These are phyloP conservation scores for Tinamus major DNA, from an alignment of 2,797 vertebrate species.

Conservation along the genomic window DNA sequence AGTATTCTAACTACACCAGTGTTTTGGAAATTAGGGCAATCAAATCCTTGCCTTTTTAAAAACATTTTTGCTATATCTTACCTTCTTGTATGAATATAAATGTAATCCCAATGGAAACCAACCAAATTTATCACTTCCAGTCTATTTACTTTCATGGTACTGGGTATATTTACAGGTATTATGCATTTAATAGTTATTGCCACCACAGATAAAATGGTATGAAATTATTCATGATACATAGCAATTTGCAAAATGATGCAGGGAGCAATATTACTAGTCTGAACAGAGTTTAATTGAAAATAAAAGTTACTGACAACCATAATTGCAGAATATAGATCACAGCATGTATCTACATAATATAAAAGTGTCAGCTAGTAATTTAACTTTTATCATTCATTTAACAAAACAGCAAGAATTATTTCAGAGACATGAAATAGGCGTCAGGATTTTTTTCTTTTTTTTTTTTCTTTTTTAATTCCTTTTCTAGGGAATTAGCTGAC, in stretches of 20 bases:
- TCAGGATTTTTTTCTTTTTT: neutral
- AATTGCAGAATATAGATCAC: conserved; percentile 64
- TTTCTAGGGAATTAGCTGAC: neutral
- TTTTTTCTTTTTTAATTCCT: neutral
- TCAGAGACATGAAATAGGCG: neutral
- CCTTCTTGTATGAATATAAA: neutral
- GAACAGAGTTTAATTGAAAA: conserved; percentile 60
- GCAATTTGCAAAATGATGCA: conserved; percentile 68
- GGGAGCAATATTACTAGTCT: conserved; percentile 38
- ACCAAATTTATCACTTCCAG: neutral
- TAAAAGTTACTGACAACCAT: conserved; percentile 62
- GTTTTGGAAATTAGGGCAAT: conserved; percentile 38
- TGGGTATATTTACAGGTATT: conserved; percentile 55
- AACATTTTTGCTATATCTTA: neutral
- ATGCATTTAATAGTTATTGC: conserved; percentile 53
- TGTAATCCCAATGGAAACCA: conserved; percentile 17
- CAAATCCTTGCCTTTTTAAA: neutral
- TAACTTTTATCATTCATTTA: conserved; percentile 56
- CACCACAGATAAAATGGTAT: conserved; percentile 26
- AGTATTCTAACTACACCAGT: neutral
- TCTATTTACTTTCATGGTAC: conserved; percentile 36
- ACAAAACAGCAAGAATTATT: conserved; percentile 32
- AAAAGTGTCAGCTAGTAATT: conserved; percentile 56
- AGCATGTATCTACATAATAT: conserved; percentile 30
- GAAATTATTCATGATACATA: conserved; percentile 58